Percentiles rank a stretch among this genome's conserved stretches.
Conservation (phyloP, 1,140 invertebrate genomes). For the Papilio polytes region DNA sequence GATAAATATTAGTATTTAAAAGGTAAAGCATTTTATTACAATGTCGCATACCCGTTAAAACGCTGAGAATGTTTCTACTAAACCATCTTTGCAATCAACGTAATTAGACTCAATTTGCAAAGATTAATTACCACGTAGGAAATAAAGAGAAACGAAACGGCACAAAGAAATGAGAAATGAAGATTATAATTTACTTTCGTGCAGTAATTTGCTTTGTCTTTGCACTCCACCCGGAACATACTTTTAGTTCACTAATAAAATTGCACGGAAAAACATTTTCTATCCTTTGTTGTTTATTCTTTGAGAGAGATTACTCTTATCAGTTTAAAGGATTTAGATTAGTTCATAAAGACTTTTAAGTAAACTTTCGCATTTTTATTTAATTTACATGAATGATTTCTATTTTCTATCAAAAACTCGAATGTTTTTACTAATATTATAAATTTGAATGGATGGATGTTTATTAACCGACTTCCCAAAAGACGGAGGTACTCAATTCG, state of each 20-base stretch:
- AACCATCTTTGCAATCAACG: not conserved
- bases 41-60: not conserved
- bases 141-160: slow-evolving; percentile 14
- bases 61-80: not conserved
- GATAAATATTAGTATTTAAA: not conserved
- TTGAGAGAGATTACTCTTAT: not conserved
- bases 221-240: slow-evolving; percentile 7
- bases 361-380: no score
- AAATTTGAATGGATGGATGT: no score
- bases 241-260: not conserved
- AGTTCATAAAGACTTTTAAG: not conserved
- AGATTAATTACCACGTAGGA: slow-evolving; percentile 19
- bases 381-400: no score
- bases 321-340: not conserved
- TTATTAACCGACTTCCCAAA: no score
- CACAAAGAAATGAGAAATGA: slow-evolving; percentile 25
- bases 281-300: not conserved
- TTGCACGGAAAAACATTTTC: slow-evolving; percentile 11
- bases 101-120: not conserved
- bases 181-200: slow-evolving; percentile 39
- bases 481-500: no score
- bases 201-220: slow-evolving; percentile 35
- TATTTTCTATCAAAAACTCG: no score
- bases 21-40: not conserved
- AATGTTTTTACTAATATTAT: not conserved